Conservation (phyloP, 2,797 vertebrate species). For the Neosalanx taihuensis region DNA sequence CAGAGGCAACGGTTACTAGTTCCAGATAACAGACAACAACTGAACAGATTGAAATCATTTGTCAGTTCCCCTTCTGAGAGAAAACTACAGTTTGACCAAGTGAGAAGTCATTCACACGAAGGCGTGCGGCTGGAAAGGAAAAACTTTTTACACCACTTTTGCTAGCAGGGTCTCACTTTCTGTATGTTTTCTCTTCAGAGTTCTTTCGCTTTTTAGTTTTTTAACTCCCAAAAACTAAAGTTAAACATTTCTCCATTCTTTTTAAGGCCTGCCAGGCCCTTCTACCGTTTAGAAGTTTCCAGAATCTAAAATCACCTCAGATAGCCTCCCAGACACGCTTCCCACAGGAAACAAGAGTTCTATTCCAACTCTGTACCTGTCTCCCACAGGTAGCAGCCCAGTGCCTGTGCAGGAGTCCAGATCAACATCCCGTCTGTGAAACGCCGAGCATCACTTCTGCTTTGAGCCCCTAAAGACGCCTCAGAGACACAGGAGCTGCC, state of each 20-base stretch:
- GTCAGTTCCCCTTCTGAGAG: not conserved
- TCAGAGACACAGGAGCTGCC: slow-evolving; percentile 18
- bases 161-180: not conserved
- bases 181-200: not conserved
- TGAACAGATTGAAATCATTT: slow-evolving; percentile 5
- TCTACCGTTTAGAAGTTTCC: slow-evolving; percentile 14
- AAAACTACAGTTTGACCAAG: not conserved
- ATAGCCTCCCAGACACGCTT: slow-evolving; percentile 14
- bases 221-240: not conserved
- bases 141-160: too few species aligned
- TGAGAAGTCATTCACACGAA: not conserved
- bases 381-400: slow-evolving; percentile 16
- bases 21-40: slow-evolving; percentile 1
- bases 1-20: slow-evolving; percentile 4
- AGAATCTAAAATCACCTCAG: slow-evolving; percentile 7
- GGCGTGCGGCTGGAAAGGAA: not conserved
- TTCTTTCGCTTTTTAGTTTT: too few species aligned
- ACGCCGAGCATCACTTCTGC: not conserved
- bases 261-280: not conserved
- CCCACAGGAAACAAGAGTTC: slow-evolving; percentile 19
- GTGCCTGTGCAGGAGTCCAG: slow-evolving; percentile 21
- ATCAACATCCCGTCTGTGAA: slow-evolving; percentile 21
- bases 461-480: slow-evolving; percentile 11
- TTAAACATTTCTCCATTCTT: not conserved
- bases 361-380: slow-evolving; percentile 20